Percentiles rank a stretch among this genome's conserved stretches.
These are phyloP conservation scores for Tridacna crocea DNA, from an alignment of 2,888 invertebrate species.

Conservation along the genomic window DNA sequence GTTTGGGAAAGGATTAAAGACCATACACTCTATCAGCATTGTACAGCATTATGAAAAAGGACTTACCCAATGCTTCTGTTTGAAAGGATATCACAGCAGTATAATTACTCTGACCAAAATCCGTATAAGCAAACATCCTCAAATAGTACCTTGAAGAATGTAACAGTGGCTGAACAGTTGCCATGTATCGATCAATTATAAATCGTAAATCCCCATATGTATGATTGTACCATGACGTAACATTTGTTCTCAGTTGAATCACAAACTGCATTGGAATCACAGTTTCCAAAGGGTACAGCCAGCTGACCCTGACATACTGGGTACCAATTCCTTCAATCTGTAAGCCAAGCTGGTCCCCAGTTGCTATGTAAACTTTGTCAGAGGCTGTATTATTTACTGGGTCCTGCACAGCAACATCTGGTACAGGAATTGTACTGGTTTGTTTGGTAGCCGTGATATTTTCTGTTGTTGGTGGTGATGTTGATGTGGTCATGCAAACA, in stretches of 20 bases:
- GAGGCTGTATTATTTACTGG: background rate
- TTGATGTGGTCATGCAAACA: background rate
- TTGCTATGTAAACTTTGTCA: background rate
- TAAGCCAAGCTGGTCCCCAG: background rate
- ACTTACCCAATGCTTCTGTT: background rate
- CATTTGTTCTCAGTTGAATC: background rate
- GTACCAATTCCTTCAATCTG: background rate
- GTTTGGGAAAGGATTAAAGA: background rate
- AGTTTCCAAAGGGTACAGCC: background rate
- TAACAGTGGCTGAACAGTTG: background rate
- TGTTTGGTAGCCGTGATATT: background rate
- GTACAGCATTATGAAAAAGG: background rate
- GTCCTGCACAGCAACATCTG: background rate
- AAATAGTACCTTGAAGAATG: background rate
- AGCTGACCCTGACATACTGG: background rate
- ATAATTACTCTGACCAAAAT: background rate
- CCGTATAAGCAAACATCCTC: slow-evolving; percentile 1
- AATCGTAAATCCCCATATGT: background rate
- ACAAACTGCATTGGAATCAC: background rate
- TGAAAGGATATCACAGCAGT: slow-evolving; percentile 2
- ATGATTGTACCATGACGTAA: slow-evolving; percentile 8
- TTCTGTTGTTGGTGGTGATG: background rate
- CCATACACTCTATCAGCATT: too few species aligned
- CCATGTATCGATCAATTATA: background rate
- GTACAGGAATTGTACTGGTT: background rate